phyloP scores from a whole-genome alignment of 2,888 invertebrate genomes.

The Gastracanthus pulcherrimus region DNA sequence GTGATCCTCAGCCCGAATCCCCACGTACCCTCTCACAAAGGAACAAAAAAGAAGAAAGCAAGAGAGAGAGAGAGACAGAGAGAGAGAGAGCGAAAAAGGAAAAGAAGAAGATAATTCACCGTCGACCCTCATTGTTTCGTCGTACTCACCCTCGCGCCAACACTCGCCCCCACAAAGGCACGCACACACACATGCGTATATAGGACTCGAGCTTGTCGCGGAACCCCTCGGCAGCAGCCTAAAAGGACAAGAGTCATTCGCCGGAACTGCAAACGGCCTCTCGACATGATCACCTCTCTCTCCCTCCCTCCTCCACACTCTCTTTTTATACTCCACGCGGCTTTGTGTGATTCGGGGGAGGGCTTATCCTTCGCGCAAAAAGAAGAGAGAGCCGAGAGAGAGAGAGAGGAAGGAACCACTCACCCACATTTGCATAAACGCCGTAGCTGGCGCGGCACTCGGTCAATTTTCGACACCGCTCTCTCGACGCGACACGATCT shows the following conservation, averaged over 20 bases:
- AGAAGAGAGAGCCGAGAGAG: background rate
- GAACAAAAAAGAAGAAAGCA: constrained; percentile 30
- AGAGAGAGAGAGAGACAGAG: background rate
- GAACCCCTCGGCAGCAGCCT: background rate
- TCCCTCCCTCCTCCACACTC: background rate
- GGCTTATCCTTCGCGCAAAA: constrained; percentile 3
- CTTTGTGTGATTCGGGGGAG: background rate
- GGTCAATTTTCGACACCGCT: constrained; percentile 38
- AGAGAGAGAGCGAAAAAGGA: background rate
- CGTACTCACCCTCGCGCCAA: background rate
- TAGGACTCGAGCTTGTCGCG: too few species aligned
- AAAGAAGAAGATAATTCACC: constrained; percentile 32
- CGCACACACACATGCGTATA: background rate
- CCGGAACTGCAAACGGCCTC: constrained; percentile 44
- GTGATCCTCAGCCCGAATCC: background rate
- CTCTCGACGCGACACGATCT: background rate
- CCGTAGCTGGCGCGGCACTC: constrained; percentile 8
- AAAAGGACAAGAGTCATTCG: constrained; percentile 42
- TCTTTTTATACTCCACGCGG: too few species aligned
- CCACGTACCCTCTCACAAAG: background rate
- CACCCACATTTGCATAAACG: constrained; percentile 55
- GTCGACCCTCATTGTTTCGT: constrained; percentile 38
- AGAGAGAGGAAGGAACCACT: background rate
- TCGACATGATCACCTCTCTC: constrained; percentile 37
- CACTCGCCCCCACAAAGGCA: background rate